phyloP scores from a whole-genome alignment of 2,113 vertebrate species.

The Megalops atlanticus region DNA sequence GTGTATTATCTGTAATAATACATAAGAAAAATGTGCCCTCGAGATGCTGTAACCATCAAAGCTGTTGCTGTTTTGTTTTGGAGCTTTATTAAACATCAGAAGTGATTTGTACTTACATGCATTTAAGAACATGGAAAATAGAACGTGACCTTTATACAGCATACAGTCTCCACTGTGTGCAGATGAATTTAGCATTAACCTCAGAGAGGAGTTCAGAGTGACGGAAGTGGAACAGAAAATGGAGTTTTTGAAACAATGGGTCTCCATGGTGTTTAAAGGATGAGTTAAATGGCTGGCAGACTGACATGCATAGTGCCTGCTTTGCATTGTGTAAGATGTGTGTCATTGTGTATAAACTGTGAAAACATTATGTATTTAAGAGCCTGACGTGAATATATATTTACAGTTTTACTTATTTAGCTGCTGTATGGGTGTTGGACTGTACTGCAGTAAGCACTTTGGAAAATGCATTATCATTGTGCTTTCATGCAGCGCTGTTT shows the following conservation, averaged over 20 bases:
- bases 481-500: conserved; percentile 41
- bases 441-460: neutral
- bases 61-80: neutral
- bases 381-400: no score
- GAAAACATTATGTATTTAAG: no score
- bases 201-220: neutral
- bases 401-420: no score
- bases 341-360: neutral
- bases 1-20: neutral
- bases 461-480: neutral
- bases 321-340: neutral
- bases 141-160: no score
- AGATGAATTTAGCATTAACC: no score
- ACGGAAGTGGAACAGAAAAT: neutral
- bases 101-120: no score
- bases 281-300: neutral
- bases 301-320: neutral
- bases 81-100: no score
- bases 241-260: neutral
- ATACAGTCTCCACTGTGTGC: no score
- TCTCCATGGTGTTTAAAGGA: neutral
- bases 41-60: neutral
- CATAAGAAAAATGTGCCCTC: neutral
- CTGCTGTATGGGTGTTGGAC: neutral
- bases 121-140: no score